These are phyloP conservation scores for Drosophila aff. DNA, from an alignment of 1,140 invertebrate genomes.

Conservation along the genomic window DNA sequence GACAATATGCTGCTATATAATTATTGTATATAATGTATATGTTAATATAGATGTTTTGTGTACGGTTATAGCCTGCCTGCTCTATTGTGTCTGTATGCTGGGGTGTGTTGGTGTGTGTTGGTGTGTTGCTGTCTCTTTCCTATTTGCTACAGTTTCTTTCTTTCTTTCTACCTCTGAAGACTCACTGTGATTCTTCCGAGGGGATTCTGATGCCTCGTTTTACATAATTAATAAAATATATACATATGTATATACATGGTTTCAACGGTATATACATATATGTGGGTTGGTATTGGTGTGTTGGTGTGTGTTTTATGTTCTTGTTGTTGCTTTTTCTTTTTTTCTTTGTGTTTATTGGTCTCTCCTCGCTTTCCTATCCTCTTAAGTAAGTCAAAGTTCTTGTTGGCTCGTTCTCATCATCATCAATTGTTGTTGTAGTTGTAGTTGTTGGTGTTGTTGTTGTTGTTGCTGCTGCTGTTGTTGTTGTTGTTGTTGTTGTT, in stretches of 20 bases:
- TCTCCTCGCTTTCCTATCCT: constrained; percentile 17
- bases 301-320: constrained; percentile 7
- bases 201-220: constrained; percentile 65
- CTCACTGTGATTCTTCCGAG: constrained; percentile 37
- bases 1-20: constrained; percentile 69
- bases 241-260: constrained; percentile 74
- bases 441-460: constrained; percentile 49
- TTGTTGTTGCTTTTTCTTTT: constrained; percentile 12
- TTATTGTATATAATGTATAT: constrained; percentile 52
- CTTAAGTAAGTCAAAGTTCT: constrained; percentile 78
- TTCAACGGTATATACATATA: constrained; percentile 57
- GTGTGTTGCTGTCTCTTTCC: constrained; percentile 57
- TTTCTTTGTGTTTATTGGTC: constrained; percentile 30
- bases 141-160: constrained; percentile 63
- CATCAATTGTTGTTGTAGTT: constrained; percentile 76
- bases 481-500: constrained; percentile 64
- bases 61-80: constrained; percentile 57
- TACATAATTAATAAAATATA: constrained; percentile 80
- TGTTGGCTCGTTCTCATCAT: constrained; percentile 57
- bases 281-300: constrained; percentile 48
- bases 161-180: constrained; percentile 20
- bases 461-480: constrained; percentile 50
- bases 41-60: constrained; percentile 48
- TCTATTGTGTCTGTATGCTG: constrained; percentile 49
- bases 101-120: constrained; percentile 36